Percentiles rank a stretch among this genome's conserved stretches.
phyloP scores from a whole-genome alignment of 2,797 vertebrate species.

The Scarus forsteni region DNA sequence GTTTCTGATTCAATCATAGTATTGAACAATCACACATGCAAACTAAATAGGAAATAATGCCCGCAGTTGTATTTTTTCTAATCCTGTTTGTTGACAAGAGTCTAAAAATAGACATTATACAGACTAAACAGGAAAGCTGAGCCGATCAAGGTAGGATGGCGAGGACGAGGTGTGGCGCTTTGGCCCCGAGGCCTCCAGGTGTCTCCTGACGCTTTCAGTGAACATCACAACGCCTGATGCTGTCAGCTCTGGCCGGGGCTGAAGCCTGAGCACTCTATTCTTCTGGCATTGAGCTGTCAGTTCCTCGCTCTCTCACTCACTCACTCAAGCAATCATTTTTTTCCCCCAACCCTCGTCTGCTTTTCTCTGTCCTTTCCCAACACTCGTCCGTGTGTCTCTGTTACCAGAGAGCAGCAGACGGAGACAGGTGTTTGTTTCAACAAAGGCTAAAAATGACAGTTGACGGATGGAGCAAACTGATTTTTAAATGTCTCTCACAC shows the following conservation, averaged over 20 bases:
- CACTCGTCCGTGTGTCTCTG: conserved; percentile 19
- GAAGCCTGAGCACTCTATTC: conserved; percentile 73
- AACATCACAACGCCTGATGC: conserved; percentile 81
- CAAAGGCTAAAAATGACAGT: conserved; percentile 22
- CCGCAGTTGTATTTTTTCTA: neutral
- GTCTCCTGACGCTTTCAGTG: conserved; percentile 72
- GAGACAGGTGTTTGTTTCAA: conserved; percentile 31
- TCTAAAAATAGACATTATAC: conserved; percentile 6
- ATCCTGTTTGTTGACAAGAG: neutral
- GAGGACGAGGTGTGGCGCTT: conserved; percentile 49
- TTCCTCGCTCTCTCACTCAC: conserved; percentile 70
- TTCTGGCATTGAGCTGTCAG: conserved; percentile 76
- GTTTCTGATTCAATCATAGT: neutral
- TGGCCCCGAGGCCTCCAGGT: conserved; percentile 65
- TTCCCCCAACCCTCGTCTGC: conserved; percentile 30
- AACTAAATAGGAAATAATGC: neutral
- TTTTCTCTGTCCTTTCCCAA: conserved; percentile 31
- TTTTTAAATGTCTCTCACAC: neutral
- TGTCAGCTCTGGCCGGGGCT: conserved; percentile 77
- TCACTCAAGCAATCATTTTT: conserved; percentile 31
- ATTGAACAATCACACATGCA: neutral
- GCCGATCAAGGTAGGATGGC: conserved; percentile 22
- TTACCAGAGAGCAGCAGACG: conserved; percentile 37
- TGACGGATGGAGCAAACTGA: conserved; percentile 4
- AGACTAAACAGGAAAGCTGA: neutral